These are phyloP conservation scores for Argentina silus DNA, from an alignment of 2,797 vertebrate genomes.

Conservation along the genomic window DNA sequence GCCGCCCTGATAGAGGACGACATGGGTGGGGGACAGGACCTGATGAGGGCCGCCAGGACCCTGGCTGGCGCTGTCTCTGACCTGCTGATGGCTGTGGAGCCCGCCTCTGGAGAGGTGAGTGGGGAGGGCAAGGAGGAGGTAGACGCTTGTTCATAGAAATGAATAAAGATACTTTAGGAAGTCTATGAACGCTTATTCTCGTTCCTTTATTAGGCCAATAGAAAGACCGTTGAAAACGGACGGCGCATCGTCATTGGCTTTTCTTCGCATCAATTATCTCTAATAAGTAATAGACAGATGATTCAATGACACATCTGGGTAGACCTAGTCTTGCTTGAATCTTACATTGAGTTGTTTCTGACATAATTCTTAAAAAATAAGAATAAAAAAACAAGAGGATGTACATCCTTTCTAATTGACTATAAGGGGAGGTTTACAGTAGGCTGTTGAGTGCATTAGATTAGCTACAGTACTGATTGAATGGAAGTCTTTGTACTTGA, in stretches of 20 bases:
- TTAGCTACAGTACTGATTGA: neutral
- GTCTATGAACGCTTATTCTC: no score
- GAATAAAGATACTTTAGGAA: no score
- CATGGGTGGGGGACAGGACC: constrained; percentile 91
- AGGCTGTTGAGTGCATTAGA: neutral
- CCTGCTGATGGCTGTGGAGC: constrained; percentile 94
- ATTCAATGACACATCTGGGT: no score
- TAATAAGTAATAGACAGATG: no score
- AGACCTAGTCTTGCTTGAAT: neutral
- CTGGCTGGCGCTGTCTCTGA: constrained; percentile 94
- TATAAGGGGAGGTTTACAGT: neutral
- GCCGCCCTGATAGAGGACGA: constrained; percentile 97
- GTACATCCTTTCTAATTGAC: neutral
- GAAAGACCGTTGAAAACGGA: no score
- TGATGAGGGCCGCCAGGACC: constrained; percentile 92
- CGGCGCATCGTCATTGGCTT: no score
- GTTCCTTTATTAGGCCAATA: no score
- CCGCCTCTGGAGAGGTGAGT: constrained; percentile 92
- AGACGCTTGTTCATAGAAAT: no score
- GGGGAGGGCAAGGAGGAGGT: neutral
- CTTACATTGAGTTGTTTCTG: neutral
- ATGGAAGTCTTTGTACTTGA: constrained; percentile 1
- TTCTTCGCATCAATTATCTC: no score
- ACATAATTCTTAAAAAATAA: neutral
- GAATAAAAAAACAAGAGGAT: neutral